Evolutionary conservation across 2,888 invertebrate species (phyloP), one percentile per base, ranked within the genome.

Genomic region (Acronicta alni): DNA sequence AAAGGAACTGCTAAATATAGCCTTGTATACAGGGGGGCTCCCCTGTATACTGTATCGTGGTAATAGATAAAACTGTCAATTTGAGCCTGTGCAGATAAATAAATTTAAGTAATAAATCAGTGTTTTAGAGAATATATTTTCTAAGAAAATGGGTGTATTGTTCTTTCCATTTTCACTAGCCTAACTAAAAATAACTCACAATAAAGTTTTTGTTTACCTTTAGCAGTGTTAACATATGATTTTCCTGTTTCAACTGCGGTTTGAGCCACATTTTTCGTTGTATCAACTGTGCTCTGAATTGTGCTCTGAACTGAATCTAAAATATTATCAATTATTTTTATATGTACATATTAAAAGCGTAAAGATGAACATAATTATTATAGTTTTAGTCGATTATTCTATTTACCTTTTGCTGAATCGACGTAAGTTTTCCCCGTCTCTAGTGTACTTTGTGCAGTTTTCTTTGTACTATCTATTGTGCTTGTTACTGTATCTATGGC

Each of bases 391-490:
- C 20, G 37, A 47, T 38, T 38, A 5, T 46, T 53, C 12, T 71
- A 66, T 66, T 83, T 88, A 91, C 91, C 90, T 90, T 89, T 91
- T 37, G 89, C 88, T 37, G 87, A 83, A 59, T 83, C 88, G 49
- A 91, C 85, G 72, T 88, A 89, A 6, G 81, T 72, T 78, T 86
- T 89, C 58, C 89, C 88, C 58, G 83, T 84, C 52, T 90, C 90
- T 62, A 88, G 72, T 32, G 93, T 89, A 59, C 84, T 85, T 72
- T 92, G 90, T 37, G 93, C 91, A 14, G 89, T 85, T 81, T 91
- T 91, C 82, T 90, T 93, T 68, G 93, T 90, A 68, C 75, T 89
- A 83, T 92, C 92, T 85, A 92, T 83, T 61, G 92, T 85, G 74
- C 76, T 86, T 54, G 87, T 82, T 77, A 91, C 86, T 17, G 90